These are phyloP conservation scores for Nematostella vectensis DNA, from an alignment of 92 coral and sea anemone species.

Conservation along the genomic window DNA sequence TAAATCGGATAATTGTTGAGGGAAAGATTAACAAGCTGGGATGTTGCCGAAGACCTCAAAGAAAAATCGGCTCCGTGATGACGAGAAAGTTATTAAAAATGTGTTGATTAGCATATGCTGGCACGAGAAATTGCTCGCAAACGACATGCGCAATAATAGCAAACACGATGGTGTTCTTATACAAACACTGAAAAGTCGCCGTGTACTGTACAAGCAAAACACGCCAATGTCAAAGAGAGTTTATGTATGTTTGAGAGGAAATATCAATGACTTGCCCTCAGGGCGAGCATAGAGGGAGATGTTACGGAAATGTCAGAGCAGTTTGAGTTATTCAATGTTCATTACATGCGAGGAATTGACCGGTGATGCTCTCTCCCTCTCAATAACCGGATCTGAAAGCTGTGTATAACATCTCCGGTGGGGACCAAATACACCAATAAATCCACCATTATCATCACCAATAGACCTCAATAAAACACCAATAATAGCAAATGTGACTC, in stretches of 20 bases:
- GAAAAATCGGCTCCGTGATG: background rate
- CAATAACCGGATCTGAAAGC: constrained; percentile 8
- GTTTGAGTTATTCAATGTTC: constrained; percentile 12
- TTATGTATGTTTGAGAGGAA: too few relatives aligned
- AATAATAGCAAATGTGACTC: constrained; percentile 8
- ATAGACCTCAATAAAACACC: constrained; percentile 11
- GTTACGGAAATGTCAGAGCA: constrained; percentile 11
- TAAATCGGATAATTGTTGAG: constrained; percentile 42
- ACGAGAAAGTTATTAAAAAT: background rate
- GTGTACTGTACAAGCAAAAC: constrained; percentile 23
- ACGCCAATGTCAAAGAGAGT: constrained; percentile 21
- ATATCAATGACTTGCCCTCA: too few relatives aligned
- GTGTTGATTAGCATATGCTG: background rate
- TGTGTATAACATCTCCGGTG: constrained; percentile 10
- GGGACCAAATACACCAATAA: constrained; percentile 15
- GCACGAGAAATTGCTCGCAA: too few relatives aligned
- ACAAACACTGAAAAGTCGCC: constrained; percentile 16
- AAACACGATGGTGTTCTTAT: background rate
- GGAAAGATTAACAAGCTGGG: background rate
- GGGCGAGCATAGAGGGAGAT: too few relatives aligned
- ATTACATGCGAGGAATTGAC: constrained; percentile 9
- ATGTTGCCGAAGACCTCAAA: background rate
- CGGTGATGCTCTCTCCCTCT: background rate
- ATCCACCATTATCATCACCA: constrained; percentile 4
- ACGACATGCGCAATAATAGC: too few relatives aligned